Percentiles rank a stretch among this genome's conserved stretches.
phyloP scores from a whole-genome alignment of 1,140 invertebrate genomes.

The Anastrepha ludens region DNA sequence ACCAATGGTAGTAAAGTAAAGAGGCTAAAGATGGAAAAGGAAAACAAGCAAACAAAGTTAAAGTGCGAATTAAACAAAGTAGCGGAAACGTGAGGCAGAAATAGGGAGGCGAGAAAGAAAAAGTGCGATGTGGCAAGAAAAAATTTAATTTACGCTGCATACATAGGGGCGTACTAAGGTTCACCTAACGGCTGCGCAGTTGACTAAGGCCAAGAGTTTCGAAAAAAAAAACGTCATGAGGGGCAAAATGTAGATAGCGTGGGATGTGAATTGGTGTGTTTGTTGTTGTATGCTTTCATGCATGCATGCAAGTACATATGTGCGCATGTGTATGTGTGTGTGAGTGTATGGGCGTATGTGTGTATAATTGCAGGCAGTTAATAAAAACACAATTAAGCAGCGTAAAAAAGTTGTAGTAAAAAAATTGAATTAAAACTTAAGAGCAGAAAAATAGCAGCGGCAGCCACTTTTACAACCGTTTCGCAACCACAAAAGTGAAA shows the following conservation, averaged over 20 bases:
- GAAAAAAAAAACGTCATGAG: neutral
- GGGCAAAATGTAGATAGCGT: neutral
- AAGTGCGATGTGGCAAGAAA: neutral
- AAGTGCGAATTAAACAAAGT: neutral
- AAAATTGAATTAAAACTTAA: neutral
- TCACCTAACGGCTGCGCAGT: neutral
- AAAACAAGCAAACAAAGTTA: neutral
- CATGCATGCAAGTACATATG: neutral
- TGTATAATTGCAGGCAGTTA: neutral
- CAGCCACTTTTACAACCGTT: neutral
- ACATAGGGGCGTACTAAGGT: neutral
- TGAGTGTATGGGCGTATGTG: neutral
- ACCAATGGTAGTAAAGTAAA: neutral
- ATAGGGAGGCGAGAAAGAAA: neutral
- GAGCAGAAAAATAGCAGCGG: neutral
- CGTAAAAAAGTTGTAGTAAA: neutral
- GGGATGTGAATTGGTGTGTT: neutral
- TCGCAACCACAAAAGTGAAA: neutral
- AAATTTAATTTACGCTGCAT: neutral
- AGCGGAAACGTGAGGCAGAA: neutral
- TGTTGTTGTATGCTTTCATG: neutral
- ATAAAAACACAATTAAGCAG: conserved; percentile 24
- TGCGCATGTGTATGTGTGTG: neutral
- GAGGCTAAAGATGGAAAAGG: neutral
- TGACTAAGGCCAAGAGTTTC: neutral